Conservation (phyloP, 2,888 invertebrate species). For the Kuschelorhynchus macadamiae region DNA sequence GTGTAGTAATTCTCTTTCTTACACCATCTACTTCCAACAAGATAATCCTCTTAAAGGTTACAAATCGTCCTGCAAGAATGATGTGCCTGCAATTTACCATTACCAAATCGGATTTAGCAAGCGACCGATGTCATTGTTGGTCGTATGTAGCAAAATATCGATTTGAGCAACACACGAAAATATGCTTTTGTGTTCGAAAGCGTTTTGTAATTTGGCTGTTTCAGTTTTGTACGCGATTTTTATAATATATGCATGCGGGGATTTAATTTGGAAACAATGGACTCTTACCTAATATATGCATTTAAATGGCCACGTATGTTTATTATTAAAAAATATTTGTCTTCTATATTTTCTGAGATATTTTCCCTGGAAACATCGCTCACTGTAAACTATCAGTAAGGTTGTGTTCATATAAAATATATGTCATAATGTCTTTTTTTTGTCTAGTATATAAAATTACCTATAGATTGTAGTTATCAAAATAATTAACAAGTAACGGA, state of each 20-base stretch:
- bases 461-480: too few relatives aligned
- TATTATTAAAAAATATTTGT: too few relatives aligned
- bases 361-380: too few relatives aligned
- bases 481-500: too few relatives aligned
- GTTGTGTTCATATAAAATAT: too few relatives aligned
- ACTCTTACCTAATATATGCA: too few relatives aligned
- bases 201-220: conserved; percentile 20
- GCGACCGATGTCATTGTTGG: conserved; percentile 19
- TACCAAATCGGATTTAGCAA: conserved; percentile 30
- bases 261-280: too few relatives aligned
- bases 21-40: conserved; percentile 28
- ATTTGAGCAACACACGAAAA: conserved; percentile 29
- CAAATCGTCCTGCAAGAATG: conserved; percentile 12
- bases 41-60: conserved; percentile 31
- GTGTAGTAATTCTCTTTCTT: background rate
- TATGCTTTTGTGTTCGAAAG: conserved; percentile 30
- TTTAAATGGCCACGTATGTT: too few relatives aligned
- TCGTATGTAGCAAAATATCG: conserved; percentile 28
- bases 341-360: too few relatives aligned
- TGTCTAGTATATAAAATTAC: too few relatives aligned
- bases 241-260: background rate
- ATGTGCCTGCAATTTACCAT: conserved; percentile 21
- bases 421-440: too few relatives aligned
- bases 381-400: too few relatives aligned
- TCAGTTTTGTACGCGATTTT: background rate